These are phyloP conservation scores for Chrysolina americana DNA, from an alignment of 2,888 invertebrate species.

Conservation along the genomic window DNA sequence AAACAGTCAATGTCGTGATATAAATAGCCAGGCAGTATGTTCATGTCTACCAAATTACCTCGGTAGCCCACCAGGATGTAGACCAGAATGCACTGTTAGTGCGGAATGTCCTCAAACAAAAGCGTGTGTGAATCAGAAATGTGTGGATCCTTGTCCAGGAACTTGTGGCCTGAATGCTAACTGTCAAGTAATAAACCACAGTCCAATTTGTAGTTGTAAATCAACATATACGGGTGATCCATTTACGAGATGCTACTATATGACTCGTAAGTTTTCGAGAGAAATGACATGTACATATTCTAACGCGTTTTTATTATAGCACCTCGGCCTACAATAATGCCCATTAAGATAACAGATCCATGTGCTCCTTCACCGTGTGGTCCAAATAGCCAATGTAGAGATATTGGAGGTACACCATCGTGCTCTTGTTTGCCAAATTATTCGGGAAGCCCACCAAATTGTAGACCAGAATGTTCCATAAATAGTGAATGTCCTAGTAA, in stretches of 20 bases:
- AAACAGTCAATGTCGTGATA: conserved; percentile 81
- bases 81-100: conserved; percentile 85
- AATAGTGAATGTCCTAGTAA: conserved; percentile 81
- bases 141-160: conserved; percentile 82
- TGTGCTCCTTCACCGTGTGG: conserved; percentile 82
- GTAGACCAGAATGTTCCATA: conserved; percentile 81
- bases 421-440: conserved; percentile 79
- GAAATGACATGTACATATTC: neutral
- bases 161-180: conserved; percentile 79
- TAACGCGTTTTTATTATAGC: conserved; percentile 47
- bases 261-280: conserved; percentile 54
- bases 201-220: conserved; percentile 83
- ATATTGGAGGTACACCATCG: conserved; percentile 74
- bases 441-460: conserved; percentile 81
- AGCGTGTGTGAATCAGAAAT: conserved; percentile 84
- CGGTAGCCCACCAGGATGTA: conserved; percentile 83
- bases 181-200: conserved; percentile 84
- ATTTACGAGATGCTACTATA: conserved; percentile 76
- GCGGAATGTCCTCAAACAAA: conserved; percentile 81
- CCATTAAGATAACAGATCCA: conserved; percentile 73
- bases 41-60: conserved; percentile 81
- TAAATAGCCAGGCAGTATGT: conserved; percentile 82
- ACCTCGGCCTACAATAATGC: conserved; percentile 55
- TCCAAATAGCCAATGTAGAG: conserved; percentile 76
- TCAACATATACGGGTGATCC: conserved; percentile 78